Conservation (phyloP, 1,140 invertebrate species). For the Carposina sasakii region DNA sequence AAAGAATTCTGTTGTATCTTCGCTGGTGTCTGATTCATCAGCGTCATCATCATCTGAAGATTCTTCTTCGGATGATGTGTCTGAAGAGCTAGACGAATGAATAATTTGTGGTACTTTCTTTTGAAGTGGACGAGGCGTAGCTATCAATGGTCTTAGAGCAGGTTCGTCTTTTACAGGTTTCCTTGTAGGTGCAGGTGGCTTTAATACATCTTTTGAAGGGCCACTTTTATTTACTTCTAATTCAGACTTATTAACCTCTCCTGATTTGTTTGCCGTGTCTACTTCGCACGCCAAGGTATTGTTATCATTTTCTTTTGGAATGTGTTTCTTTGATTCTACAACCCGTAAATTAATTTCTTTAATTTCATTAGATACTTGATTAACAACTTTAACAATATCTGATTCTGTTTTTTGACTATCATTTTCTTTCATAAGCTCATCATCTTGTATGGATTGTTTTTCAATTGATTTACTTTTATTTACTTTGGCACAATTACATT, state of each 20-base stretch:
- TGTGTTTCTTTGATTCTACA: too few species aligned
- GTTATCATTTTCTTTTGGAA: conserved; percentile 25
- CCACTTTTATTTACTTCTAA: conserved; percentile 11
- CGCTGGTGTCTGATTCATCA: conserved; percentile 53
- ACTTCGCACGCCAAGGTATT: too few species aligned
- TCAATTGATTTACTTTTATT: too few species aligned
- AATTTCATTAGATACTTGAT: too few species aligned
- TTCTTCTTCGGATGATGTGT: conserved; percentile 48
- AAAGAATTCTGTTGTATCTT: conserved; percentile 56
- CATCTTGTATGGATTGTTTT: too few species aligned
- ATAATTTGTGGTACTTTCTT: conserved; percentile 63
- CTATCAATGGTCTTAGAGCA: conserved; percentile 70
- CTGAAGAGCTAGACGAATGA: conserved; percentile 59
- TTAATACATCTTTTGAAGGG: conserved; percentile 12
- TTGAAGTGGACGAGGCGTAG: conserved; percentile 74
- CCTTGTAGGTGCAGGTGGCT: conserved; percentile 18
- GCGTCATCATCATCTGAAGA: conserved; percentile 47
- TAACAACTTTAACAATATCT: too few species aligned
- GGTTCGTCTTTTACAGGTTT: conserved; percentile 71
- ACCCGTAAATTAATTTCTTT: too few species aligned
- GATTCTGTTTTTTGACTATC: too few species aligned
- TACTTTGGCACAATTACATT: too few species aligned
- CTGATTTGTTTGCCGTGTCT: conserved; percentile 9
- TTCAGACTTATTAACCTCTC: conserved; percentile 12
- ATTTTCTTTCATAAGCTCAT: too few species aligned